Base-by-base conservation (phyloP, 2,888 invertebrate species). In the Carpatolechia fugitivella region DNA sequence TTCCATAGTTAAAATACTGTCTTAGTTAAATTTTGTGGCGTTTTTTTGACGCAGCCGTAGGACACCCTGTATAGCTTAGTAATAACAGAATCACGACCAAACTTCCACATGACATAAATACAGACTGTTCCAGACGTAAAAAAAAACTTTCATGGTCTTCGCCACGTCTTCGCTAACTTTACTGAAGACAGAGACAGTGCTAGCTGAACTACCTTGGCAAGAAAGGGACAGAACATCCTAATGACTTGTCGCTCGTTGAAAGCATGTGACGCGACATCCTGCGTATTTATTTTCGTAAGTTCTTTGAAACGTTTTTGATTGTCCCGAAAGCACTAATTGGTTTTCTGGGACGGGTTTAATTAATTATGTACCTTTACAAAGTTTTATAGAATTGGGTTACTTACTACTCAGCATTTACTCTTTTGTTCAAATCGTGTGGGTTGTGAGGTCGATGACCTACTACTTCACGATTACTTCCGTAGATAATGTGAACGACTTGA, bases 231-330 rank as follows among this genome's bases (percentile, higher is more conserved):
- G 54, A 65, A 68, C 44, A 41, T 56, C 54, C 56, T 68, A 66
- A 69, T 64, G 66, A 64, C 60, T 54, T 54, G 36, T 56, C 11
- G 56, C 63, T 63, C 71, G 60, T 71, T 66, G 53, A 44, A 36
- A 59, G 64, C 75, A 76, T 63, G 70, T 73, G 74, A 68, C 58
- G 64, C 66, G 67, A 65, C 72, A 69, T 72, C 66, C 66, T 66
- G 69, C 55, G 60, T 64, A 62, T 69, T 74, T 70, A 72, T 78
- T 76, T 79, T 75, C 76, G 72, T 65, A 71, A 71, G 67, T 78
- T 74, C 76, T 68, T 65, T 67, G 78, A 79, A 79, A 62, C 70
- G 64, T 59, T 63, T 64, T 63, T 66, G 65, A 69, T 69, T 70
- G 65, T 64, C 61, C 59, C 47, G 61, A 60, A 57, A 52, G 51